These are phyloP conservation scores for Lithophane leautieri DNA, from an alignment of 2,888 invertebrate species.

Conservation along the genomic window DNA sequence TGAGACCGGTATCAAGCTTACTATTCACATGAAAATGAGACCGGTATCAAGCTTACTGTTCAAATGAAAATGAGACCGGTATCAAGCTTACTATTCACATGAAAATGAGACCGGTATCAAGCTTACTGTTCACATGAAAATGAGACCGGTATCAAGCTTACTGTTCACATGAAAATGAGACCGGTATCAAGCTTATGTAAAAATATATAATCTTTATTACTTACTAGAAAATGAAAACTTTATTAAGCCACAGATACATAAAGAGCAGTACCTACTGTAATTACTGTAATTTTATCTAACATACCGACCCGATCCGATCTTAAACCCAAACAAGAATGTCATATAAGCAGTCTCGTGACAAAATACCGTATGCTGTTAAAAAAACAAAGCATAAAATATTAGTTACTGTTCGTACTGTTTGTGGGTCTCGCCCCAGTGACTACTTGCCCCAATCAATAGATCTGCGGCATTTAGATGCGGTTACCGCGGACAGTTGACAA, in stretches of 20 bases:
- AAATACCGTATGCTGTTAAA: slow-evolving; percentile 48
- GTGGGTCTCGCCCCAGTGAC: background rate
- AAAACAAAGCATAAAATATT: slow-evolving; percentile 44
- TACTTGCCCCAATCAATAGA: background rate
- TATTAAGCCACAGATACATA: background rate
- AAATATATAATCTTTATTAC: no score
- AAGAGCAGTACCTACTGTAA: background rate
- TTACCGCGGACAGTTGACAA: background rate
- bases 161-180: background rate
- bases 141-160: no score
- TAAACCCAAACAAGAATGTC: slow-evolving; percentile 28
- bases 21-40: background rate
- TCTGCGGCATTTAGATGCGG: background rate
- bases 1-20: no score
- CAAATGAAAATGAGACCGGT: background rate
- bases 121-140: background rate
- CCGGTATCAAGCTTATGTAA: no score
- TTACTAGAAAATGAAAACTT: background rate
- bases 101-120: no score
- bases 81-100: no score
- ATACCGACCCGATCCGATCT: slow-evolving; percentile 24
- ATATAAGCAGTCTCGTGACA: slow-evolving; percentile 27
- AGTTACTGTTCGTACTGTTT: slow-evolving; percentile 1
- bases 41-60: no score
- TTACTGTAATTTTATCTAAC: slow-evolving; percentile 24